These are phyloP conservation scores for Paratrypauchen microcephalus DNA, from an alignment of 2,797 vertebrate genomes.

Conservation along the genomic window DNA sequence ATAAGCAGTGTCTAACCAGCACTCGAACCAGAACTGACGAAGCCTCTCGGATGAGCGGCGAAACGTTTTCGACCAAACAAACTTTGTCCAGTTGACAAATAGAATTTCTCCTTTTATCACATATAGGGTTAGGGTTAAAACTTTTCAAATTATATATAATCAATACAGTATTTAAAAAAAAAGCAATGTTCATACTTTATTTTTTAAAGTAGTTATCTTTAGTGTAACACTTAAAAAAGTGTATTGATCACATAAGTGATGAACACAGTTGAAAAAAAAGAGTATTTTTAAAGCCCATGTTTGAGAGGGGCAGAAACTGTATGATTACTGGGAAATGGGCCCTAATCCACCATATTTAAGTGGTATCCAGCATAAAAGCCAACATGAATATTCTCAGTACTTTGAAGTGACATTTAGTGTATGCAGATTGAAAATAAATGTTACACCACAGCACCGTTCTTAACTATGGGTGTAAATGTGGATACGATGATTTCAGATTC, in stretches of 20 bases:
- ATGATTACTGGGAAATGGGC: conserved; percentile 1
- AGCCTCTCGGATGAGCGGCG: no score
- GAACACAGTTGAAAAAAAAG: background rate
- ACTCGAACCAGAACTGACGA: no score
- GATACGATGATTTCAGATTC: conserved; percentile 67
- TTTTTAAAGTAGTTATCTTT: no score
- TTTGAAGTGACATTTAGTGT: conserved; percentile 17
- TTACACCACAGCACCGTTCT: conserved; percentile 43
- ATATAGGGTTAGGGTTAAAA: no score
- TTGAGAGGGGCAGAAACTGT: background rate
- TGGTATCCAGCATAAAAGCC: conserved; percentile 3
- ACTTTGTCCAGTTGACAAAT: no score
- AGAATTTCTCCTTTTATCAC: no score
- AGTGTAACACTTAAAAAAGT: background rate
- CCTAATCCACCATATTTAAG: conserved; percentile 10
- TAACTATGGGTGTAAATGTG: conserved; percentile 53
- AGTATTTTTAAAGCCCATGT: no score
- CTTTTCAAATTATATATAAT: no score
- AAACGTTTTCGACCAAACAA: no score
- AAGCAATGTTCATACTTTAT: no score
- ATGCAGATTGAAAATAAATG: conserved; percentile 30
- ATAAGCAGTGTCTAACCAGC: no score
- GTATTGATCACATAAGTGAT: background rate
- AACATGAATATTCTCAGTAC: conserved; percentile 9
- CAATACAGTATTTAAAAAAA: no score